phyloP scores from a whole-genome alignment of 2,113 vertebrate genomes.

The Jaculus jaculus region DNA sequence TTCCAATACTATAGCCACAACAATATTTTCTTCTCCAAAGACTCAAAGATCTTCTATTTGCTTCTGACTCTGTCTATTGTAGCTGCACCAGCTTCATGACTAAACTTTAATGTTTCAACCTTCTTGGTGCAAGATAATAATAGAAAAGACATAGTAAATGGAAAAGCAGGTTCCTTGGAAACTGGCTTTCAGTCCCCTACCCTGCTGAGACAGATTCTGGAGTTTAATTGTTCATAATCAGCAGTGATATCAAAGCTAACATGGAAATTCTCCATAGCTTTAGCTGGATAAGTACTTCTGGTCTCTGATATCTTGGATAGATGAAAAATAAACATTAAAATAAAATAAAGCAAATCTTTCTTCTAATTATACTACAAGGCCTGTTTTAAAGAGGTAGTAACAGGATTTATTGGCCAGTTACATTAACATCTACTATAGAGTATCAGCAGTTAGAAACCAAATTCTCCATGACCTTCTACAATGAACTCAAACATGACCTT shows the following conservation, averaged over 20 bases:
- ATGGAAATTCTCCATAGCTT: not conserved
- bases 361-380: not conserved
- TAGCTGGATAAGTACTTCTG: not conserved
- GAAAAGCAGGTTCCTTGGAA: not conserved
- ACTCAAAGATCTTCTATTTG: not conserved
- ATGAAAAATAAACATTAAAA: not conserved
- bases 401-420: not conserved
- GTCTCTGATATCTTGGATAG: not conserved
- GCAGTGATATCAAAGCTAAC: not conserved
- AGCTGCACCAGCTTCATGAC: not conserved
- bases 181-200: not conserved
- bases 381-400: not conserved
- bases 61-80: not conserved
- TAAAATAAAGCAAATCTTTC: not conserved
- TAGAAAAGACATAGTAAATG: not conserved
- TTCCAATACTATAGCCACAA: not conserved
- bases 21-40: conserved; percentile 58
- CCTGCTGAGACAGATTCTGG: not conserved
- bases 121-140: not conserved
- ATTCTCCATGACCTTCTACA: not conserved
- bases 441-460: not conserved
- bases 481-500: not conserved
- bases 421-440: not conserved
- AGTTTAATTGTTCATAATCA: not conserved
- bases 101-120: not conserved